Conservation (phyloP, 2,113 vertebrate genomes). For the Tapirus terrestris region DNA sequence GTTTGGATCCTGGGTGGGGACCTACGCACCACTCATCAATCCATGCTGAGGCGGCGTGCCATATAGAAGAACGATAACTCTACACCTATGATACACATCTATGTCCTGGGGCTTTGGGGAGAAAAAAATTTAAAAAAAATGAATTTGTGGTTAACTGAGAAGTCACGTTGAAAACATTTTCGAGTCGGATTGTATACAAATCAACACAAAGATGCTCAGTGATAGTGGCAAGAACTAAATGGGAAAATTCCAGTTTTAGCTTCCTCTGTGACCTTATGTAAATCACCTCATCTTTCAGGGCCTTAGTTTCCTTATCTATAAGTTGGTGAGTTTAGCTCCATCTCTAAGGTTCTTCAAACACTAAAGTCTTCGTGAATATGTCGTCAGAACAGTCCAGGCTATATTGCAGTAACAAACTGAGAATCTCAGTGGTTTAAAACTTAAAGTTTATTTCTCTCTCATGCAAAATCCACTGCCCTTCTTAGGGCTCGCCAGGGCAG, state of each 20-base stretch:
- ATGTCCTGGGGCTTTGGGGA: too few relatives aligned
- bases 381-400: not conserved
- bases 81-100: too few relatives aligned
- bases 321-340: not conserved
- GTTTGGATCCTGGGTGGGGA: too few relatives aligned
- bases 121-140: not conserved
- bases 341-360: not conserved
- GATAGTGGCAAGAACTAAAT: not conserved
- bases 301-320: not conserved
- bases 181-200: not conserved
- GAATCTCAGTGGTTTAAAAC: not conserved
- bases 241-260: not conserved
- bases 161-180: not conserved
- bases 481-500: not conserved
- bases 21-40: too few relatives aligned
- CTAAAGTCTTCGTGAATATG: not conserved
- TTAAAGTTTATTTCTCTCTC: slow-evolving; percentile 25
- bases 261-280: not conserved
- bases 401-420: not conserved
- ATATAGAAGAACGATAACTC: too few relatives aligned
- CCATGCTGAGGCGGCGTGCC: too few relatives aligned
- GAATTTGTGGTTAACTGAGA: not conserved
- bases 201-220: not conserved
- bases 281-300: not conserved
- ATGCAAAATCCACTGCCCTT: slow-evolving; percentile 13